Evolutionary conservation across 1,140 invertebrate genomes (phyloP).

Genomic region (Cherax destructor): DNA sequence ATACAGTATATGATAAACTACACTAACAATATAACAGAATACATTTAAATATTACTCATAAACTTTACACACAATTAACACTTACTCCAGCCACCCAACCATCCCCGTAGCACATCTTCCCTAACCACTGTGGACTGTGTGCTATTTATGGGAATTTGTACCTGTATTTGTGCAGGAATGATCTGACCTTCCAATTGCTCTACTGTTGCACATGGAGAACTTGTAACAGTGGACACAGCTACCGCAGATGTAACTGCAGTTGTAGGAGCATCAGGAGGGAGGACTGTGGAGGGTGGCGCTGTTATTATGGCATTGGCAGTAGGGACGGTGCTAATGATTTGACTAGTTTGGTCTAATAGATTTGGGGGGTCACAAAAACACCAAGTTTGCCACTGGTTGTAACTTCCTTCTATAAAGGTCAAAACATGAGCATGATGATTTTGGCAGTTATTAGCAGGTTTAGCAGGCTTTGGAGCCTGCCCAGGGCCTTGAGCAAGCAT

Average conservation of each 20-base stretch:
- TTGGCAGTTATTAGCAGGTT: conserved; percentile 54
- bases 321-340: conserved; percentile 44
- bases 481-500: conserved; percentile 58
- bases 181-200: conserved; percentile 57
- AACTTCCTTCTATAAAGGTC: conserved; percentile 57
- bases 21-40: background rate
- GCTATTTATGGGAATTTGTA: conserved; percentile 51
- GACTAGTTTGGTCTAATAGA: conserved; percentile 39
- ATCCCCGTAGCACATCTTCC: conserved; percentile 49
- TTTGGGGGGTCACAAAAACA: conserved; percentile 63
- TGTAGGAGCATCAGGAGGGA: conserved; percentile 11
- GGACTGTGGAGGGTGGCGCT: conserved; percentile 28
- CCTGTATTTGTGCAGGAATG: conserved; percentile 63
- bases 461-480: conserved; percentile 49
- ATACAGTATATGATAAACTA: background rate
- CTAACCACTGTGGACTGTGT: conserved; percentile 40
- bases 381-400: conserved; percentile 64
- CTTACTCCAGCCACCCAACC: conserved; percentile 59
- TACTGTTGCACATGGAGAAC: conserved; percentile 39
- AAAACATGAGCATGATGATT: conserved; percentile 61
- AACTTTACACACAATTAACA: conserved; percentile 38
- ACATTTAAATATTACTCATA: conserved; percentile 12
- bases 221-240: conserved; percentile 26
- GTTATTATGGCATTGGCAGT: conserved; percentile 49
- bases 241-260: conserved; percentile 41